A percentile compares a stretch with the other conserved stretches of the same genome.
Conservation (phyloP, 2,113 vertebrate species). For the Gallinago undulata region DNA sequence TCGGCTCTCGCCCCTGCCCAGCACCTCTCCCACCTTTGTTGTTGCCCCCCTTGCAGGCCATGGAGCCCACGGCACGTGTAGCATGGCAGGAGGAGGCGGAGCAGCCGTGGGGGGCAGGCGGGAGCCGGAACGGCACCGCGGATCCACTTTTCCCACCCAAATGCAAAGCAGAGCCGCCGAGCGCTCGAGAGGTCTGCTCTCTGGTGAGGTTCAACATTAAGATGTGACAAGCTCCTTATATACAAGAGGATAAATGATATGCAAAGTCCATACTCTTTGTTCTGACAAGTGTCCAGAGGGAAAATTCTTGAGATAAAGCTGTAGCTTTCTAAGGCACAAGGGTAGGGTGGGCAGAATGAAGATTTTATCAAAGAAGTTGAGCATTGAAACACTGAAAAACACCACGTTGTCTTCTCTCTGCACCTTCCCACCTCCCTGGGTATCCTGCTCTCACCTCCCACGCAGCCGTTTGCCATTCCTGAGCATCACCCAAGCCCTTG, state of each 20-base stretch:
- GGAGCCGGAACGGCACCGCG: not conserved
- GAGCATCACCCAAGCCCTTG: not conserved
- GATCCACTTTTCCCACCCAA: constrained; percentile 35
- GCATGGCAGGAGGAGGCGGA: not conserved
- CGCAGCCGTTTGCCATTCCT: not conserved
- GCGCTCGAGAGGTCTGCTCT: constrained; percentile 61
- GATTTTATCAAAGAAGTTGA: constrained; percentile 64
- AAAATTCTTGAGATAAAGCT: constrained; percentile 69
- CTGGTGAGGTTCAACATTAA: constrained; percentile 72
- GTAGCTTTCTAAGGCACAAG: constrained; percentile 54
- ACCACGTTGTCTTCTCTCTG: not conserved
- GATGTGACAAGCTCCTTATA: constrained; percentile 72
- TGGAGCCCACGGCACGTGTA: fast-evolving
- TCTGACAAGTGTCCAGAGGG: constrained; percentile 70
- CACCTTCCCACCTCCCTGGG: not conserved
- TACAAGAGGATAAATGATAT: constrained; percentile 71
- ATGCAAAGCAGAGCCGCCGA: constrained; percentile 36
- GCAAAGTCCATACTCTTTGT: constrained; percentile 72
- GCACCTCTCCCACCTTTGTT: not conserved
- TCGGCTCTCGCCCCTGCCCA: not conserved
- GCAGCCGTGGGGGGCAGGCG: not conserved
- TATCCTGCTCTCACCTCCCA: not conserved
- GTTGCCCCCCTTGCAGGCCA: fast-evolving
- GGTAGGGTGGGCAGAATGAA: constrained; percentile 67
- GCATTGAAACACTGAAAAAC: not conserved